Base-by-base conservation (phyloP, 2,888 invertebrate genomes). In the Cephus pulcher region DNA sequence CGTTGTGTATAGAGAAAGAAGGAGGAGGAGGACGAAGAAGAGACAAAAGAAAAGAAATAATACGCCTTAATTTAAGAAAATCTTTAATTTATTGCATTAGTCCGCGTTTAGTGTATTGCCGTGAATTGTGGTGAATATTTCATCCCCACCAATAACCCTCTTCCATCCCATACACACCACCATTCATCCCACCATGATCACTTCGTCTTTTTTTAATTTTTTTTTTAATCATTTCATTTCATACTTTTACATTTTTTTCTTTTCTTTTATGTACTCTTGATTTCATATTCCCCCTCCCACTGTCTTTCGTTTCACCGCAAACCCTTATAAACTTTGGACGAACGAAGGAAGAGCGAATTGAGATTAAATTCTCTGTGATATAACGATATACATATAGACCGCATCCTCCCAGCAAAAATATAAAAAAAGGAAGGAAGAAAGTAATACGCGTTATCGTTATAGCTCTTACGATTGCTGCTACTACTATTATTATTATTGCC, bases 291-390 rank as follows among this genome's bases (percentile, higher is more conserved):
- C 40, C 23, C 56, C 23, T 23, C 2, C 23, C 6, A 23, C 56
- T 56, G 9, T 9, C 23, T 23, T 23, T 56, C 23, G 23, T 23
- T 56, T 23, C 23, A 23, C 2, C 9, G 56, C 2, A 23, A 56
- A 56, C 3, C 9, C 9, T 70, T 71, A 2, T 3, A 9, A 71
- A 32, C 71, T 71, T 71, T 3, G 12, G 71, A 71, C 33, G 32
- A 34, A 71, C 32, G 71, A 34, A 75, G 74, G 81, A 83, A 71
- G 79, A 79, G 79, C 77, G 80, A 83, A 79, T 80, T 76, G 85
- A 82, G 80, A 83, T 86, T 88, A 85, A 87, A 86, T 90, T 89
- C 90, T 90, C 89, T 90, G 90, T 90, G 90, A 90, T 90, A 90
- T 89, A 90, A 88, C 88, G 80, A 87, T 71, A 71, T 71, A 71